These are phyloP conservation scores for Melieria crassipennis DNA, from an alignment of 2,888 invertebrate genomes.

Conservation along the genomic window DNA sequence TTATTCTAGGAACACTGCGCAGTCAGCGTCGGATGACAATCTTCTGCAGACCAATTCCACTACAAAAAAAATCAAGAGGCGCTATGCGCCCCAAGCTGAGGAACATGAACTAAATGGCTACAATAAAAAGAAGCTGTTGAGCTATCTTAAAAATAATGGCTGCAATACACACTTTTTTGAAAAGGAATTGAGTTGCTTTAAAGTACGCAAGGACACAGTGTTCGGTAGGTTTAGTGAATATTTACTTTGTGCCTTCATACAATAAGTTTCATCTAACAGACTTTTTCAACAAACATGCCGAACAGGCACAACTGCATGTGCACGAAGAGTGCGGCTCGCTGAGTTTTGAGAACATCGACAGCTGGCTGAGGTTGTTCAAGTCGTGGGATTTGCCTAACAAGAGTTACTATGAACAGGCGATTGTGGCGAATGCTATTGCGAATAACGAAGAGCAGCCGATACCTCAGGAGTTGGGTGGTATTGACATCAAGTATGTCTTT, in stretches of 20 bases:
- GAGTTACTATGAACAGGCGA: conserved; percentile 55
- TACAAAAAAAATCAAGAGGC: too few species aligned
- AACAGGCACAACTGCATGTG: conserved; percentile 48
- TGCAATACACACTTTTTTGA: conserved; percentile 23
- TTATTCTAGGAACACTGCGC: too few species aligned
- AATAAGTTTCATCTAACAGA: conserved; percentile 40
- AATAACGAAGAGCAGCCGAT: conserved; percentile 39
- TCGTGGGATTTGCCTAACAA: conserved; percentile 39
- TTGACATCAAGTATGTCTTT: conserved; percentile 42
- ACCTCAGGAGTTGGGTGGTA: conserved; percentile 31
- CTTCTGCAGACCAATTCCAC: too few species aligned
- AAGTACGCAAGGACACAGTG: conserved; percentile 12
- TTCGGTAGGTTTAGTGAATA: conserved; percentile 11
- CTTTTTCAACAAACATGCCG: conserved; percentile 46
- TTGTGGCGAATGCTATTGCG: conserved; percentile 49
- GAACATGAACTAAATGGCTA: conserved; percentile 17
- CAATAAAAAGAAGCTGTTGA: conserved; percentile 32
- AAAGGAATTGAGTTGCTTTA: conserved; percentile 11
- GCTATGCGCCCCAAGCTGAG: background rate
- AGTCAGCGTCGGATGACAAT: too few species aligned
- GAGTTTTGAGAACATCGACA: conserved; percentile 51
- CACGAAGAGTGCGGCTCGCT: conserved; percentile 53
- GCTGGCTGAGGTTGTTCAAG: conserved; percentile 55
- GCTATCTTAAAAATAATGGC: conserved; percentile 23
- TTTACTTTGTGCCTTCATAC: background rate